These are phyloP conservation scores for Macrosoma leucophasiata DNA, from an alignment of 2,888 invertebrate genomes.

Conservation along the genomic window DNA sequence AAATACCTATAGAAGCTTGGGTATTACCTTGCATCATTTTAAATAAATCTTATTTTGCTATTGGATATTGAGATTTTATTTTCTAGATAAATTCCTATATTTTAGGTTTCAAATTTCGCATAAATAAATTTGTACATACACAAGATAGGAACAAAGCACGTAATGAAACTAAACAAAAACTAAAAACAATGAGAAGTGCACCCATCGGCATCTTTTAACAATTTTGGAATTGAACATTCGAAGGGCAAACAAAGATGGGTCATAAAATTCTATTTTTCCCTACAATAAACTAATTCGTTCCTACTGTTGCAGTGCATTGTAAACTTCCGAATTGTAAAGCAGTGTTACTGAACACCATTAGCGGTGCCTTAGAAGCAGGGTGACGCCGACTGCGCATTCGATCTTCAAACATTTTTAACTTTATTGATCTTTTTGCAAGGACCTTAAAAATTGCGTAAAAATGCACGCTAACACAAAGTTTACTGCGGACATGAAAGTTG, in stretches of 20 bases:
- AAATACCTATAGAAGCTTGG: no score
- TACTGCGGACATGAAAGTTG: slow-evolving; percentile 17
- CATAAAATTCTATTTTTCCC: slow-evolving; percentile 59
- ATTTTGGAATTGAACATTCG: slow-evolving; percentile 16
- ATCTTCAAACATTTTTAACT: slow-evolving; percentile 28
- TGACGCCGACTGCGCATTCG: slow-evolving; percentile 26
- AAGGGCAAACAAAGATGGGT: slow-evolving; percentile 20
- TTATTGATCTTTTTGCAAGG: slow-evolving; percentile 38
- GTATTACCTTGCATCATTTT: no score
- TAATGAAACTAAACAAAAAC: neutral
- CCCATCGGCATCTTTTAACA: slow-evolving; percentile 51
- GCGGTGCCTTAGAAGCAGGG: slow-evolving; percentile 47
- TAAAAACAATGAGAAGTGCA: neutral
- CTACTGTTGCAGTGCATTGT: slow-evolving; percentile 63
- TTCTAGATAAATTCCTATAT: slow-evolving; percentile 2
- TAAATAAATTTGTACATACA: no score
- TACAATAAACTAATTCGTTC: slow-evolving; percentile 63
- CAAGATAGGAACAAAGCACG: slow-evolving; percentile 2
- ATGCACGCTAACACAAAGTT: slow-evolving; percentile 13
- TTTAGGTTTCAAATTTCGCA: no score
- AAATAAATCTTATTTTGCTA: no score
- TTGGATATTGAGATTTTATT: slow-evolving; percentile 4
- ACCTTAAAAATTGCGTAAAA: slow-evolving; percentile 50
- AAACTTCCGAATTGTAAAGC: slow-evolving; percentile 64
- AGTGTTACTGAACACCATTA: slow-evolving; percentile 47